A percentile compares a stretch with the other conserved stretches of the same genome.
Conservation (phyloP, 2,113 vertebrate genomes). For the Steatornis caripensis region DNA sequence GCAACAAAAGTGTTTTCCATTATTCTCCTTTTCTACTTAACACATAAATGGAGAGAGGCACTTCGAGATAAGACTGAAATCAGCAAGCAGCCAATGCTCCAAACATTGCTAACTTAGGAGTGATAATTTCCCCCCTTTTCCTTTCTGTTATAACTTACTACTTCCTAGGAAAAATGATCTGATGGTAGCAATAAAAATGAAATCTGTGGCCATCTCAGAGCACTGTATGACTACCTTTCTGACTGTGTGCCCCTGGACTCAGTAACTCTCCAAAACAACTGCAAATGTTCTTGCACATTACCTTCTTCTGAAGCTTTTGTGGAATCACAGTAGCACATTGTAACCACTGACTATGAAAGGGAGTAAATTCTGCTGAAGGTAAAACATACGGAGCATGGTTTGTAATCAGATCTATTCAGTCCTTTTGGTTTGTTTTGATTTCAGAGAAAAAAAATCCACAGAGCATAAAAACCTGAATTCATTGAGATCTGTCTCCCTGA, state of each 20-base stretch:
- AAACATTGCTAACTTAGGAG: neutral
- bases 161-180: neutral
- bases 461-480: neutral
- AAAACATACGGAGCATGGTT: neutral
- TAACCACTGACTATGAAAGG: neutral
- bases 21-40: neutral
- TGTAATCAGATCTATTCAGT: neutral
- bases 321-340: neutral
- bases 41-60: neutral
- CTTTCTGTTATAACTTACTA: neutral
- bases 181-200: neutral
- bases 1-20: neutral
- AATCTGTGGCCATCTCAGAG: neutral
- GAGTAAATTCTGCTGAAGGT: neutral
- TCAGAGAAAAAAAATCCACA: neutral
- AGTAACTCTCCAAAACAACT: neutral
- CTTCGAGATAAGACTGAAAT: neutral
- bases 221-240: neutral
- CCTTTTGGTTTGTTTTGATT: neutral
- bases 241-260: neutral
- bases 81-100: neutral
- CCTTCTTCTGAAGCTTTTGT: neutral
- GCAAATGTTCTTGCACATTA: neutral
- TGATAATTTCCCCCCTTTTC: neutral
- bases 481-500: neutral